Conservation (phyloP, 2,888 invertebrate species). For the Scrobipalpa atriplicella region DNA sequence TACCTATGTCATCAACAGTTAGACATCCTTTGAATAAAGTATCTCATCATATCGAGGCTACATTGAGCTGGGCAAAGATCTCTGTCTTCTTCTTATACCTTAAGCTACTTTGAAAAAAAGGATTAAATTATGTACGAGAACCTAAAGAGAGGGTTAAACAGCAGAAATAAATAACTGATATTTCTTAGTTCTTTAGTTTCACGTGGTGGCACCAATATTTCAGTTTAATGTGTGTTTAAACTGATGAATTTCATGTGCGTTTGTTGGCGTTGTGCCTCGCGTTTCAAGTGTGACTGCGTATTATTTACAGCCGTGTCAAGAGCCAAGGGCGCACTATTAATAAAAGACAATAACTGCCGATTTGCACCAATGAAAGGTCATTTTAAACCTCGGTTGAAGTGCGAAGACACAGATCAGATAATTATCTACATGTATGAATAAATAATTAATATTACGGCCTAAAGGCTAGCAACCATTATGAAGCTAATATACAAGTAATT, state of each 20-base stretch:
- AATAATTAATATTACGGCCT: background rate
- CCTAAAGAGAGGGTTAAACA: background rate
- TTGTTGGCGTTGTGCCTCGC: constrained; percentile 39
- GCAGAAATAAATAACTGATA: background rate
- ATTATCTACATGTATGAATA: background rate
- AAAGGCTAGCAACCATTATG: background rate
- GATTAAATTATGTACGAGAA: background rate
- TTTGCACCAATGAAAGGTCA: constrained; percentile 34
- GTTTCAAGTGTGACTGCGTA: constrained; percentile 31
- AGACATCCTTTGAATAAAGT: too few species aligned
- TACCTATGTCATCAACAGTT: too few species aligned
- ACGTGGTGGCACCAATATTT: constrained; percentile 2
- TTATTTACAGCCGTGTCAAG: constrained; percentile 33
- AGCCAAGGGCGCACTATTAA: constrained; percentile 46
- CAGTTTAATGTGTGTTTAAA: constrained; percentile 15
- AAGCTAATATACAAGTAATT: background rate
- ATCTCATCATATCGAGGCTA: too few species aligned
- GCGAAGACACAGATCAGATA: constrained; percentile 15
- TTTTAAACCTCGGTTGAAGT: constrained; percentile 25
- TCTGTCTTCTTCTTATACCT: too few species aligned
- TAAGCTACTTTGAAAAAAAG: too few species aligned
- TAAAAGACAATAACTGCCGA: constrained; percentile 31
- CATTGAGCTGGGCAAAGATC: too few species aligned
- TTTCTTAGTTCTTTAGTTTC: background rate
- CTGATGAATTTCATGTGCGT: constrained; percentile 3